These are phyloP conservation scores for Bucco capensis DNA, from an alignment of 2,113 vertebrate species.

Conservation along the genomic window DNA sequence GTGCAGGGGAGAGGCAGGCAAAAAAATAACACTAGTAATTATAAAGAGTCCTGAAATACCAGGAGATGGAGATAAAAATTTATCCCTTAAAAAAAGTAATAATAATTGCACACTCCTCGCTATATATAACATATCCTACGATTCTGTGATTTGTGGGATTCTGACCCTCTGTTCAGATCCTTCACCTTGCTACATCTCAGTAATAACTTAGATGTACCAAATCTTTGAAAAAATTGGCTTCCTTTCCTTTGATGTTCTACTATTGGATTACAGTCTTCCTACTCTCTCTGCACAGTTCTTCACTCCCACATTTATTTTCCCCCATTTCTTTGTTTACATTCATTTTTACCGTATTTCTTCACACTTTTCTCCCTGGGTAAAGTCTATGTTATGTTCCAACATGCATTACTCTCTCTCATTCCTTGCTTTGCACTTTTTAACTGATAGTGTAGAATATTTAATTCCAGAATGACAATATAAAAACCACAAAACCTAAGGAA, in stretches of 20 bases:
- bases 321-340: slow-evolving; percentile 51
- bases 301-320: slow-evolving; percentile 32
- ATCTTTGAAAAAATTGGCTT: slow-evolving; percentile 35
- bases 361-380: slow-evolving; percentile 18
- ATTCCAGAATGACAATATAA: background rate
- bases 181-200: background rate
- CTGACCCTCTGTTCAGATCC: slow-evolving; percentile 1
- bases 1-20: background rate
- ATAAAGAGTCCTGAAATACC: background rate
- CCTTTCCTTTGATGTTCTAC: slow-evolving; percentile 34
- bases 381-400: slow-evolving; percentile 25
- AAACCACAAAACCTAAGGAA: background rate
- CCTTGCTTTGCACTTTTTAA: slow-evolving; percentile 34
- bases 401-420: background rate
- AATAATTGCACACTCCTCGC: background rate
- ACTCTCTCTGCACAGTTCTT: background rate
- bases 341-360: slow-evolving; percentile 46
- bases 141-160: background rate
- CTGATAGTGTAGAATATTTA: background rate
- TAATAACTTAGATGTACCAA: background rate
- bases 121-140: background rate
- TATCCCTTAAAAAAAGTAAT: background rate
- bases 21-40: background rate
- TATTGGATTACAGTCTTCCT: slow-evolving; percentile 15
- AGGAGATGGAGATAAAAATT: background rate